Conservation (phyloP, 2,888 invertebrate species). For the Aphidoletes aphidimyza region DNA sequence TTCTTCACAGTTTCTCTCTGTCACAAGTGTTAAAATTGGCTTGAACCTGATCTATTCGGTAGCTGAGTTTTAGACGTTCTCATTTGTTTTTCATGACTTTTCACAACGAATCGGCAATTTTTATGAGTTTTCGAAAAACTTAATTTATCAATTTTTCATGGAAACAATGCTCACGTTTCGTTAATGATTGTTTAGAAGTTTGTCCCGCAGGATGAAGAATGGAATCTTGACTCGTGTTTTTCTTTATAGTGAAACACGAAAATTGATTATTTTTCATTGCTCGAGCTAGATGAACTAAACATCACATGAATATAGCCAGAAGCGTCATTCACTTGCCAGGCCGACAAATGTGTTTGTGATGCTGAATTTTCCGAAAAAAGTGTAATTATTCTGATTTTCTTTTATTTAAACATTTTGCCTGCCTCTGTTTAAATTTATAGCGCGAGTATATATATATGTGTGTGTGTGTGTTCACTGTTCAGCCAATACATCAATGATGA, state of each 20-base stretch:
- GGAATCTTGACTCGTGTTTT: too few species aligned
- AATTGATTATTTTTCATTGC: not conserved
- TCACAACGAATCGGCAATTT: not conserved
- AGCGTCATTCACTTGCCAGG: not conserved
- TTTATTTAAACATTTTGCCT: constrained; percentile 24
- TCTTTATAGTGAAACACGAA: not conserved
- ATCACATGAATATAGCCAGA: not conserved
- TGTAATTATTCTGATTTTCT: not conserved
- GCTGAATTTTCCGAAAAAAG: not conserved
- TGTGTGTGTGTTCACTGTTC: not conserved
- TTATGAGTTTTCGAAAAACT: not conserved
- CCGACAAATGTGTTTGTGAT: not conserved
- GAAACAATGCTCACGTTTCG: not conserved
- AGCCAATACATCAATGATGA: not conserved
- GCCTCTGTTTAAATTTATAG: constrained; percentile 22
- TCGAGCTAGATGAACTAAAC: not conserved
- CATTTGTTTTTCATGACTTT: not conserved
- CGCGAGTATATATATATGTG: too few species aligned
- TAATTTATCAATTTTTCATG: not conserved
- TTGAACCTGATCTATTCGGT: constrained; percentile 32
- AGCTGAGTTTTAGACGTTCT: not conserved
- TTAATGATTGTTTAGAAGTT: not conserved
- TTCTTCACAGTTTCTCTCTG: not conserved
- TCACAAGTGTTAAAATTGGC: constrained; percentile 22
- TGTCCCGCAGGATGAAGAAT: not conserved